Base-by-base conservation (phyloP, 1,140 invertebrate genomes). In the Dreissena rostriformis region DNA sequence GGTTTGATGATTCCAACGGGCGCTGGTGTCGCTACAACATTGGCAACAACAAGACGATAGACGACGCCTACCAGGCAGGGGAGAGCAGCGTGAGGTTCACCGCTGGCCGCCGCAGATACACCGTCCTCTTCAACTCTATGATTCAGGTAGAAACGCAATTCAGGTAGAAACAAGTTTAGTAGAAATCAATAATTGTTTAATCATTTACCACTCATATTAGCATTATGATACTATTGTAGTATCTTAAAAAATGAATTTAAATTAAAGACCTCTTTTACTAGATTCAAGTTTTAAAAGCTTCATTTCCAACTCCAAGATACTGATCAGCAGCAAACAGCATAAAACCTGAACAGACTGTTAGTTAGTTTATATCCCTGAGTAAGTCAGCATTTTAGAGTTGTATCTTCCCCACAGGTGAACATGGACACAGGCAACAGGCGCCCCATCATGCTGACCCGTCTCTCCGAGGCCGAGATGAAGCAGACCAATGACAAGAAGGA, bases 361-460 rank as follows among this genome's bases (percentile, higher is more conserved):
- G n/a, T n/a, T n/a, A n/a, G n/a, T n/a, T n/a, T n/a, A n/a, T n/a
- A n/a, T n/a, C n/a, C n/a, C n/a, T n/a, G n/a, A n/a, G 39, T 2
- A 39, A 5, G 39, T 39, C 39, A 39, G 39, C 39, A 39, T 39
- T 39, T 39, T 8, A 39, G 39, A 39, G 39, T 39, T 39, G 39
- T 39, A 39, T 2, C 39, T 39, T 39, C 8, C 39, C 39, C 39
- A 39, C 85, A 95, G 94, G 91, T 95, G 7, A 96, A 96, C 93
- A 95, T 98, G 90, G 97, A 97, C 80, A 97, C 96, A 22, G 96
- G 96, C 52, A 97, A 97, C 87, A 95, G 96, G 87, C 94, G 97
- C 57, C 97, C 97, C 0, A 96, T 98, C 2, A 96, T 97, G 89
- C 95, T 97, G 91, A 95, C 95, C 1, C 93, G 97, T 0, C 94